Percentiles rank a stretch among this genome's conserved stretches.
Evolutionary conservation across 2,888 invertebrate species (phyloP).

Genomic region (Caenorhabditis sp.): DNA sequence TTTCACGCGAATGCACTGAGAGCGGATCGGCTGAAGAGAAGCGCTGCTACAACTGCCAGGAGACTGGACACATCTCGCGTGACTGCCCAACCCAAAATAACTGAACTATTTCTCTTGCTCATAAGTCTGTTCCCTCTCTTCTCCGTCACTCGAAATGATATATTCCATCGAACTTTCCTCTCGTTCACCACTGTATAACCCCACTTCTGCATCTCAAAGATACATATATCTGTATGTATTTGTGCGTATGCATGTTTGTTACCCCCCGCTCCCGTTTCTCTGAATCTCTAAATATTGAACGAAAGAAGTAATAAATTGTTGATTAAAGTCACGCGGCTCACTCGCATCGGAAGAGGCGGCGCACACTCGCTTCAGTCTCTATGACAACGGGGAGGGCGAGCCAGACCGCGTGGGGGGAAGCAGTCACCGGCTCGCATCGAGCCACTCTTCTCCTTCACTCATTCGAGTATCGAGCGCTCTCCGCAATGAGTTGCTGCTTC

Average conservation of each 20-base stretch:
- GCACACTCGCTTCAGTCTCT: conserved; percentile 17
- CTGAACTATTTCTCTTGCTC: conserved; percentile 42
- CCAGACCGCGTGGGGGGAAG: conserved; percentile 13
- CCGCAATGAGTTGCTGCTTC: conserved; percentile 64
- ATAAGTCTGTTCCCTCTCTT: conserved; percentile 3
- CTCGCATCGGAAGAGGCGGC: conserved; percentile 29
- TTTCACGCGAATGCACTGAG: conserved; percentile 79
- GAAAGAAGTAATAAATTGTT: conserved; percentile 63
- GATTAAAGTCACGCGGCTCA: conserved; percentile 31
- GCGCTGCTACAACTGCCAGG: conserved; percentile 93
- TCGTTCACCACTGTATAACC: conserved; percentile 56
- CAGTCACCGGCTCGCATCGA: conserved; percentile 7
- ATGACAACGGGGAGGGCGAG: conserved; percentile 42
- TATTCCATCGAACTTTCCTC: conserved; percentile 41
- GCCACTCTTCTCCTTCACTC: conserved; percentile 17
- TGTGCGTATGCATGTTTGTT: conserved; percentile 29
- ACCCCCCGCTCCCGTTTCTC: conserved; percentile 16
- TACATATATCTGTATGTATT: conserved; percentile 51
- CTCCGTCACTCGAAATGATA: conserved; percentile 47
- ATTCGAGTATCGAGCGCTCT: neutral
- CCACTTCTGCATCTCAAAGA: conserved; percentile 55
- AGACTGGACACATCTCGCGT: conserved; percentile 77
- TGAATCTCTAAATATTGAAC: conserved; percentile 44
- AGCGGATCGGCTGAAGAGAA: conserved; percentile 83
- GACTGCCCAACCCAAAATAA: conserved; percentile 73